Conservation (phyloP, 2,888 invertebrate genomes). For the Lordiphosa fenestrarum region DNA sequence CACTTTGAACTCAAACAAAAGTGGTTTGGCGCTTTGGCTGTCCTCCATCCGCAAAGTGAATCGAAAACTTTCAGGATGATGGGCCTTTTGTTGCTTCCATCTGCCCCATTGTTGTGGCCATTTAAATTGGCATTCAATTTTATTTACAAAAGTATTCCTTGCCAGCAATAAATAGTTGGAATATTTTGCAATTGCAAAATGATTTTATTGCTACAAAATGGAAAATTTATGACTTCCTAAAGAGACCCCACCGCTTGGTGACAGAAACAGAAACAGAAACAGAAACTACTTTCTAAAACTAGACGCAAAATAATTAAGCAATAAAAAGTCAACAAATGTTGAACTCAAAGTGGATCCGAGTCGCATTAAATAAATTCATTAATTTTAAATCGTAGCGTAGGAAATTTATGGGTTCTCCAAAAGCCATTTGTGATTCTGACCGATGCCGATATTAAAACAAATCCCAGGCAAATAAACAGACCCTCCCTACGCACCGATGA, state of each 20-base stretch:
- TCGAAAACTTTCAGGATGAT: conserved; percentile 52
- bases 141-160: conserved; percentile 20
- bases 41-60: conserved; percentile 1
- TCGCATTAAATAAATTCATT: conserved; percentile 63
- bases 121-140: conserved; percentile 64
- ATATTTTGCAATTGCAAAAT: conserved; percentile 71
- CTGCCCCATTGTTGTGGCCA: conserved; percentile 63
- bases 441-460: conserved; percentile 45
- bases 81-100: conserved; percentile 44
- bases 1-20: conserved; percentile 52
- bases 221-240: conserved; percentile 66
- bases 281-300: conserved; percentile 70
- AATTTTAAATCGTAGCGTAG: conserved; percentile 66
- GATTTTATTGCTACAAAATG: conserved; percentile 69
- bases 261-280: conserved; percentile 16
- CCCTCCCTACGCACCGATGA: conserved; percentile 10
- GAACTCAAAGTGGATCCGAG: conserved; percentile 26
- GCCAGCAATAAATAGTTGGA: conserved; percentile 47
- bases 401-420: conserved; percentile 42
- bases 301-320: conserved; percentile 37
- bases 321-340: conserved; percentile 53
- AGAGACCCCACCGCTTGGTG: conserved; percentile 32
- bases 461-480: conserved; percentile 66
- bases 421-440: conserved; percentile 19
- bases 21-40: conserved; percentile 49